Evolutionary conservation across 2,797 vertebrate genomes (phyloP).

Genomic region (Urophycis tenuis): DNA sequence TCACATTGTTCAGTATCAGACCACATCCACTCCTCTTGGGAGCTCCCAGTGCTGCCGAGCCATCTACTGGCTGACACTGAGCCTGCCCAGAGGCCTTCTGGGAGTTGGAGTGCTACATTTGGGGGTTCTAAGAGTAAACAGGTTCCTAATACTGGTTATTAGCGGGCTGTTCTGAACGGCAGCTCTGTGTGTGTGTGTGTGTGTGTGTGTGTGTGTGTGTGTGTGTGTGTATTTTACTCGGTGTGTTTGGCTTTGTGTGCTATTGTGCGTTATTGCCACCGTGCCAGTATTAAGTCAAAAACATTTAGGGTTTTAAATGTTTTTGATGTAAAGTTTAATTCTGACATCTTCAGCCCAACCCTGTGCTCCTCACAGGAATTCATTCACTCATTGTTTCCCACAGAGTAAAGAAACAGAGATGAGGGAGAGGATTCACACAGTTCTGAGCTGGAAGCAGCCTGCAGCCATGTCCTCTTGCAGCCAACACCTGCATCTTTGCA

Average conservation of each 20-base stretch:
- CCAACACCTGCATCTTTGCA: not conserved
- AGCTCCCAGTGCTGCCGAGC: not conserved
- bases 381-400: not conserved
- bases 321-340: not conserved
- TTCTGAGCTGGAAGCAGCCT: not conserved
- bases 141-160: not conserved
- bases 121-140: not conserved
- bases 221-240: not conserved
- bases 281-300: too few species aligned
- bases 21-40: not conserved
- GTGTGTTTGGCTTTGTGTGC: too few species aligned
- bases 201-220: not conserved
- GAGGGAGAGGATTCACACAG: not conserved
- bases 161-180: not conserved
- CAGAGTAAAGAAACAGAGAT: not conserved
- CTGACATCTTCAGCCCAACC: not conserved
- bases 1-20: slow-evolving; percentile 11
- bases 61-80: not conserved
- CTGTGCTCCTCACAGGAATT: not conserved
- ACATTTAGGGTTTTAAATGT: too few species aligned
- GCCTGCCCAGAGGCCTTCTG: not conserved
- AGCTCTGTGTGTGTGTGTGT: not conserved
- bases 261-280: too few species aligned
- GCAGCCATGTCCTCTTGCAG: not conserved
- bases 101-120: not conserved